A percentile compares a stretch with the other conserved stretches of the same genome.
phyloP scores from a whole-genome alignment of 2,113 vertebrate genomes.

The Piliocolobus tephrosceles region DNA sequence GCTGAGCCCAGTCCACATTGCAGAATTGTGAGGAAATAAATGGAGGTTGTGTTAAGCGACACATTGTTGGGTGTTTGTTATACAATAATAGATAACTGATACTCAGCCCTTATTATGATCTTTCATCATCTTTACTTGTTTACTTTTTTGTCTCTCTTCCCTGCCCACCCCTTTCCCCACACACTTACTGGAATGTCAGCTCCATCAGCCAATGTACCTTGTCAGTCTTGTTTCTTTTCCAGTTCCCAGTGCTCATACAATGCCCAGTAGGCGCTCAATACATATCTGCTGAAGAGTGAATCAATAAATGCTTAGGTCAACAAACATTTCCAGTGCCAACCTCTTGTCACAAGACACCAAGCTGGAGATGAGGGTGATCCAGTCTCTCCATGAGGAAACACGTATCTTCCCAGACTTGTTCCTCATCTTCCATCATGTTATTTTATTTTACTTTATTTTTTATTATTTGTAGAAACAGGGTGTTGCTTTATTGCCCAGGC shows the following conservation, averaged over 20 bases:
- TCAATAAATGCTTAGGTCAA: background rate
- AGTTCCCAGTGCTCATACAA: background rate
- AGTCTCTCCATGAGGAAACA: background rate
- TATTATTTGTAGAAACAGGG: background rate
- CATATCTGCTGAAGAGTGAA: background rate
- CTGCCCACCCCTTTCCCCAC: background rate
- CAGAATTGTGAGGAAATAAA: background rate
- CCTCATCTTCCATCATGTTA: background rate
- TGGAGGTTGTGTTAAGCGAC: background rate
- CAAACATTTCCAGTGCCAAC: background rate
- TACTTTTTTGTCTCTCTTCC: background rate
- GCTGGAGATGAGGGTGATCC: background rate
- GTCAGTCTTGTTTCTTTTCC: background rate
- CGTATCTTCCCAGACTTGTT: fast-evolving
- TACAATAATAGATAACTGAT: background rate
- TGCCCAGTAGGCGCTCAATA: background rate
- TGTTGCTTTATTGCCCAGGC: background rate
- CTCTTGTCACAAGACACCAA: background rate
- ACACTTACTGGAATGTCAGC: background rate
- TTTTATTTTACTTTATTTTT: background rate
- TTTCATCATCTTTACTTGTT: background rate
- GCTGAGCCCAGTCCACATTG: background rate
- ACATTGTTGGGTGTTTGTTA: background rate
- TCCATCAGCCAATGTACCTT: background rate
- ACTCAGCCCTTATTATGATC: background rate